Conservation (phyloP, 1,140 invertebrate genomes). For the Sycobia sp. region DNA sequence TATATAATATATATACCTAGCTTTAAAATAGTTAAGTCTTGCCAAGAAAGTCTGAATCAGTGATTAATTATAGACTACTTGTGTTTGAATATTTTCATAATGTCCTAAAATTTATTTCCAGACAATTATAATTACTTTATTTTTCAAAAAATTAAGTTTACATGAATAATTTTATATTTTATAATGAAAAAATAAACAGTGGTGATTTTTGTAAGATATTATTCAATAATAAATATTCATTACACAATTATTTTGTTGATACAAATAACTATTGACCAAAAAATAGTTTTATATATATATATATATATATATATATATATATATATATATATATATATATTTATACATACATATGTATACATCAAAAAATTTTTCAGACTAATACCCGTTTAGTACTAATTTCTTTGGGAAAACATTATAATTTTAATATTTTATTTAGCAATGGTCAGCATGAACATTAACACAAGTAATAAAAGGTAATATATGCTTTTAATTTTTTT, state of each 20-base stretch:
- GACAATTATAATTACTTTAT: no score
- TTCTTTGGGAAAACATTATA: constrained; percentile 29
- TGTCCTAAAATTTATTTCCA: constrained; percentile 9
- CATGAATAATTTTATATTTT: not conserved
- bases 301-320: no score
- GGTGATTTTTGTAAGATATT: not conserved
- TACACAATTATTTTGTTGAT: not conserved
- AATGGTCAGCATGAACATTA: constrained; percentile 28
- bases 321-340: no score
- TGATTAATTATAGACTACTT: constrained; percentile 47
- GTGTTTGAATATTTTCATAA: constrained; percentile 32
- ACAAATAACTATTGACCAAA: not conserved
- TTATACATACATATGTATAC: no score
- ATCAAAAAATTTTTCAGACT: no score
- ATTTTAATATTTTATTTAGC: constrained; percentile 4
- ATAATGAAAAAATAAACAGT: not conserved
- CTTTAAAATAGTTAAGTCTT: constrained; percentile 27
- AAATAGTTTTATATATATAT: not conserved
- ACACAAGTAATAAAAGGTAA: constrained; percentile 28
- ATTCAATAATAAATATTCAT: no score
- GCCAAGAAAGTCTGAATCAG: constrained; percentile 50
- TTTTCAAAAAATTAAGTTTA: no score
- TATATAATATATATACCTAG: no score
- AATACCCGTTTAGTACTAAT: not conserved
- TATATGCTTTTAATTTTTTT: constrained; percentile 7